Evolutionary conservation across 1,140 invertebrate genomes (phyloP).

Genomic region (Coelopa frigida): DNA sequence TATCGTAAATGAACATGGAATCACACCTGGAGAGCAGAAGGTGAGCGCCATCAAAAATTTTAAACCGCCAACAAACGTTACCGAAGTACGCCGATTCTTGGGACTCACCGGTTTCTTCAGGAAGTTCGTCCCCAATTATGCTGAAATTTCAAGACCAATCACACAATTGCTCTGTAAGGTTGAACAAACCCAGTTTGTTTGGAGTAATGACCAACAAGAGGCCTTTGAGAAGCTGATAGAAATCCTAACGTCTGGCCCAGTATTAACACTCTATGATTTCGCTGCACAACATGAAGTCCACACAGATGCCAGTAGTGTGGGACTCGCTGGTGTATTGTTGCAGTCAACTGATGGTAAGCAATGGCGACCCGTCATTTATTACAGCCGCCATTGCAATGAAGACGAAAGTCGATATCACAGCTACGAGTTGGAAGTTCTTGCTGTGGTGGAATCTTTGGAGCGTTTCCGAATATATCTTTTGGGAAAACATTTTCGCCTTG

Average conservation of each 20-base stretch:
- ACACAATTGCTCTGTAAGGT: slow-evolving; percentile 11
- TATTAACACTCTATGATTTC: not conserved
- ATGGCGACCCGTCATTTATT: slow-evolving; percentile 11
- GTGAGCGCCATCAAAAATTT: slow-evolving; percentile 26
- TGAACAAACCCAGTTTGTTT: slow-evolving; percentile 10
- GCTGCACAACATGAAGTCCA: slow-evolving; percentile 11
- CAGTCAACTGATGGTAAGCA: slow-evolving; percentile 16
- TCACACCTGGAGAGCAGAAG: slow-evolving; percentile 7
- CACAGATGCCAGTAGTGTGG: slow-evolving; percentile 29
- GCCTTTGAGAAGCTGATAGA: slow-evolving; percentile 8
- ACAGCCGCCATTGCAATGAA: slow-evolving; percentile 13
- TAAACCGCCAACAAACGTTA: slow-evolving; percentile 25
- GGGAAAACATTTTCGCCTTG: slow-evolving; percentile 38
- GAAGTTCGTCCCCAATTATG: slow-evolving; percentile 23
- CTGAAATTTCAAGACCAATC: slow-evolving; percentile 18
- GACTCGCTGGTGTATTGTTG: slow-evolving; percentile 26
- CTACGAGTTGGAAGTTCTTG: slow-evolving; percentile 29
- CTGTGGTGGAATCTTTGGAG: slow-evolving; percentile 14
- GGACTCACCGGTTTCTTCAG: slow-evolving; percentile 23
- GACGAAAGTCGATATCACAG: slow-evolving; percentile 26
- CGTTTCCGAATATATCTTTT: slow-evolving; percentile 32
- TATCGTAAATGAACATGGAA: slow-evolving; percentile 1
- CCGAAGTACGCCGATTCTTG: slow-evolving; percentile 30
- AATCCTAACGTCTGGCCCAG: slow-evolving; percentile 1
- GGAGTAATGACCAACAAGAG: slow-evolving; percentile 16